phyloP scores from a whole-genome alignment of 1,140 invertebrate species.

The Zaprionus vittiger region DNA sequence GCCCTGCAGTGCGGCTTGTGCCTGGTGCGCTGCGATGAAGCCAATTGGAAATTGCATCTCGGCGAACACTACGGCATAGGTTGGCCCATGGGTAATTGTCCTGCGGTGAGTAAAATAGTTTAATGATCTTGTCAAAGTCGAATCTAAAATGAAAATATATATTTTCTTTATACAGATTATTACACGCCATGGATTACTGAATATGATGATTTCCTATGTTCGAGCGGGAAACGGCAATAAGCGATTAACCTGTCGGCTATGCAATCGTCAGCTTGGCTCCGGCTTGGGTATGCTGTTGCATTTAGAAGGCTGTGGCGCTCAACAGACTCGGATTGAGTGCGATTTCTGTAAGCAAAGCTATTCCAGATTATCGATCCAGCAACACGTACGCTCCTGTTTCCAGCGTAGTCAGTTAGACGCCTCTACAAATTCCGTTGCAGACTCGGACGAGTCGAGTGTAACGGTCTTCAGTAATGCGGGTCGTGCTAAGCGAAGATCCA shows the following conservation, averaged over 20 bases:
- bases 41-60: constrained; percentile 52
- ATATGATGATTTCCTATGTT: constrained; percentile 44
- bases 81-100: constrained; percentile 46
- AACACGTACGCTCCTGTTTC: constrained; percentile 50
- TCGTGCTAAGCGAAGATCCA: constrained; percentile 63
- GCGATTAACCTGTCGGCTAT: constrained; percentile 62
- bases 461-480: constrained; percentile 64
- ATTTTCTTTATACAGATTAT: constrained; percentile 10
- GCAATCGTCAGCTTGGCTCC: constrained; percentile 48
- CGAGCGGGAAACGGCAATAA: constrained; percentile 22
- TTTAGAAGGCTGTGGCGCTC: constrained; percentile 61
- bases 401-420: constrained; percentile 1
- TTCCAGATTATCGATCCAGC: constrained; percentile 16
- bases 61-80: constrained; percentile 73
- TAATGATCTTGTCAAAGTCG: not conserved
- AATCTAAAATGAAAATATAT: not conserved
- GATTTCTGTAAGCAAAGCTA: constrained; percentile 52
- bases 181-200: constrained; percentile 35
- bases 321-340: constrained; percentile 50
- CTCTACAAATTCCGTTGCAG: not conserved
- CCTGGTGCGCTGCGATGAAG: constrained; percentile 37
- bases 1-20: constrained; percentile 69
- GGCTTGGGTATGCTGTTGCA: constrained; percentile 65
- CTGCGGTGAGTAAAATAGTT: constrained; percentile 27
- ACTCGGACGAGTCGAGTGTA: not conserved